Evolutionary conservation across 2,113 vertebrate genomes (phyloP).

Genomic region (Mobula birostris): DNA sequence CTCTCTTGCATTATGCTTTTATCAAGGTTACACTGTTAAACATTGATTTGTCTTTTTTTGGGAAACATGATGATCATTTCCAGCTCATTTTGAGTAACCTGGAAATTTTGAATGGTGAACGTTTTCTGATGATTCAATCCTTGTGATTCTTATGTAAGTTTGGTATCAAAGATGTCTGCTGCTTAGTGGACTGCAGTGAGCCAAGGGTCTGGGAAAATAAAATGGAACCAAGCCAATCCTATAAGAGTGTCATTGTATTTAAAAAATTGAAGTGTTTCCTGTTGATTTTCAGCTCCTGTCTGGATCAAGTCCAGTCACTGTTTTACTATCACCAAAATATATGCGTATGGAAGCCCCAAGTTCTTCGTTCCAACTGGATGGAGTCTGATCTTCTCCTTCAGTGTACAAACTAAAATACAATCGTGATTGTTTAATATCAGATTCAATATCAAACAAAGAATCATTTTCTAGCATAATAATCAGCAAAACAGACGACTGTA

Average conservation of each 20-base stretch:
- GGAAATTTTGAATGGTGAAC: too few species aligned
- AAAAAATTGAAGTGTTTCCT: neutral
- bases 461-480: neutral
- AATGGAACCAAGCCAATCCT: neutral
- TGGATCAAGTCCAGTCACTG: neutral
- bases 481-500: neutral
- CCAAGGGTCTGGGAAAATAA: neutral
- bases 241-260: neutral
- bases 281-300: neutral
- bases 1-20: too few species aligned
- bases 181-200: neutral
- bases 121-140: too few species aligned
- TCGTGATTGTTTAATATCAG: neutral
- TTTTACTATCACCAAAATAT: neutral
- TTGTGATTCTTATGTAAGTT: too few species aligned
- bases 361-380: neutral
- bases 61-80: too few species aligned
- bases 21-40: too few species aligned
- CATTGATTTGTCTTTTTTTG: too few species aligned
- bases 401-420: neutral
- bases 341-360: neutral
- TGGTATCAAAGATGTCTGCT: too few species aligned
- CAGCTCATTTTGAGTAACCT: too few species aligned
- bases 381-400: neutral
- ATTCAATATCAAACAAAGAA: neutral